phyloP scores from a whole-genome alignment of 2,888 invertebrate genomes.

The Corbicula japonica region DNA sequence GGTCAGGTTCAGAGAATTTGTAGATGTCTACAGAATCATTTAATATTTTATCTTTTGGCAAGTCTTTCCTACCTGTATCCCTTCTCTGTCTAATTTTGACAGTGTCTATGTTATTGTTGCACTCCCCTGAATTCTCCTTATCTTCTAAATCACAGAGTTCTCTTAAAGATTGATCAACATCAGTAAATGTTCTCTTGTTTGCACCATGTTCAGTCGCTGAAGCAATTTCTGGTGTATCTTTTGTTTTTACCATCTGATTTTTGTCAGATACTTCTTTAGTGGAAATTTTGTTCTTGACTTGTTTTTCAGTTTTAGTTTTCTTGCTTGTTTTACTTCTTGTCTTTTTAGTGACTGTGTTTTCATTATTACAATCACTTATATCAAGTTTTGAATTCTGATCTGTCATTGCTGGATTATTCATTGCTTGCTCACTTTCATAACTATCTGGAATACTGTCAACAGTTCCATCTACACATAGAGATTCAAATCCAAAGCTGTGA shows the following conservation, averaged over 20 bases:
- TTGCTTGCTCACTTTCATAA: constrained; percentile 45
- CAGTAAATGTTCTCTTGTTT: constrained; percentile 37
- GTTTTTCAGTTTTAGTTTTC: background rate
- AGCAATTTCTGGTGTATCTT: background rate
- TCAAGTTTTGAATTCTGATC: too few species aligned
- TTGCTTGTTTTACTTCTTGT: background rate
- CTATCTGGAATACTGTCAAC: constrained; percentile 60
- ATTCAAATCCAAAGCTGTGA: constrained; percentile 47
- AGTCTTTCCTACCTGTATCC: too few species aligned
- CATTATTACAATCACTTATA: too few species aligned
- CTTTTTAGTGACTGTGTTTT: too few species aligned
- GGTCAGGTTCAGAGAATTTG: background rate
- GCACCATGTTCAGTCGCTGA: background rate
- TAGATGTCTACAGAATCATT: too few species aligned
- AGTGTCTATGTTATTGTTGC: too few species aligned
- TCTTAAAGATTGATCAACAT: constrained; percentile 53
- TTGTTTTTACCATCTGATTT: background rate
- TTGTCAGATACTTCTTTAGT: background rate
- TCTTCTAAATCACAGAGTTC: constrained; percentile 51
- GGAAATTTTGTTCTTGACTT: background rate
- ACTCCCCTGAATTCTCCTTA: constrained; percentile 7
- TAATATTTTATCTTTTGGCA: too few species aligned
- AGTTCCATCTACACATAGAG: constrained; percentile 20
- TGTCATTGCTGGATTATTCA: too few species aligned
- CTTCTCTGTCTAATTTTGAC: too few species aligned